These are phyloP conservation scores for Oreochromis niloticus DNA, from an alignment of 2,113 vertebrate genomes.

Conservation along the genomic window DNA sequence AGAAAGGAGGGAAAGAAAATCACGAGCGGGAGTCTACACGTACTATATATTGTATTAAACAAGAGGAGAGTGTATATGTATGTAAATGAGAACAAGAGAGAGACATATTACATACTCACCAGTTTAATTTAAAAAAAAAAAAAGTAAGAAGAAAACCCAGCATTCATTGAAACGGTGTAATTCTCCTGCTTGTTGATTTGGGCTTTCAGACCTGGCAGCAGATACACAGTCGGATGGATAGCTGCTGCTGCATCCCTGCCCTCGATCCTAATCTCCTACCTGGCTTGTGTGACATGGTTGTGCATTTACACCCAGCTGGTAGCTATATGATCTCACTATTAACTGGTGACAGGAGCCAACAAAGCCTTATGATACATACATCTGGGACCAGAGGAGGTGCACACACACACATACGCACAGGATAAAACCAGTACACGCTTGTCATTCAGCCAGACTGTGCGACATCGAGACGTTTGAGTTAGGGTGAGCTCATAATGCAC, in stretches of 20 bases:
- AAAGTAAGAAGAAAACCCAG: not conserved
- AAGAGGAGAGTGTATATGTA: not conserved
- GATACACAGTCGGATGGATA: constrained; percentile 20
- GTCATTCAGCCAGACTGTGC: not conserved
- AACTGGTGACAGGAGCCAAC: constrained; percentile 40
- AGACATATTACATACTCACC: constrained; percentile 15
- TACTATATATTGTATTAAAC: not conserved
- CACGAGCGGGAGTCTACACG: not conserved
- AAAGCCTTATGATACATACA: constrained; percentile 30
- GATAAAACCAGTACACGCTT: not conserved
- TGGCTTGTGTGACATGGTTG: constrained; percentile 46
- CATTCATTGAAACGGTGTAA: not conserved
- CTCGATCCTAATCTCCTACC: constrained; percentile 52
- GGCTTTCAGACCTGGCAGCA: not conserved
- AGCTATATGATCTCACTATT: constrained; percentile 55
- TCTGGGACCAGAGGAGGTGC: not conserved
- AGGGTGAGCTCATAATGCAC: not conserved
- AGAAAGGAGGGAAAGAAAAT: not conserved
- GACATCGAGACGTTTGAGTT: not conserved
- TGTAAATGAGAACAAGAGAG: not conserved
- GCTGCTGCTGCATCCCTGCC: not conserved
- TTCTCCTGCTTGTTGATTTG: not conserved
- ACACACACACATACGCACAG: not conserved
- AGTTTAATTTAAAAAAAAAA: not conserved
- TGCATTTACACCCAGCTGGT: constrained; percentile 51